phyloP scores from a whole-genome alignment of 2,888 invertebrate genomes.

The Oeneis ivallda region DNA sequence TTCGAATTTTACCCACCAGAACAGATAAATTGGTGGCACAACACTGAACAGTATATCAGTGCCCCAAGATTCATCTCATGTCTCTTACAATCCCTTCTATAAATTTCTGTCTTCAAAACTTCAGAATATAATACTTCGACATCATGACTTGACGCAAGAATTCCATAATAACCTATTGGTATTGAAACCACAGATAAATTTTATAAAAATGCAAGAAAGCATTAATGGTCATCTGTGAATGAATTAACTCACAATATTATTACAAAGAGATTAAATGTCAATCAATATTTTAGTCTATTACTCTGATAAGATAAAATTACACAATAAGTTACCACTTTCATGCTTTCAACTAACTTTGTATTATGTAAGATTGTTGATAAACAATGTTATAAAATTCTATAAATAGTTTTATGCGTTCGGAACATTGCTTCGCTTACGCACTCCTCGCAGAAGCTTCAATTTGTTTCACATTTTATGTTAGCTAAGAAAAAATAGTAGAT shows the following conservation, averaged over 20 bases:
- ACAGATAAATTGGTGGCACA: too few relatives aligned
- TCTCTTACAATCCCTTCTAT: too few relatives aligned
- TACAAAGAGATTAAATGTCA: constrained; percentile 7
- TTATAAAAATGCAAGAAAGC: constrained; percentile 5
- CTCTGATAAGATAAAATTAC: not conserved
- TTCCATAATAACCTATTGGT: too few relatives aligned
- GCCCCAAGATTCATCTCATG: too few relatives aligned
- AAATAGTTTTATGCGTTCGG: too few relatives aligned
- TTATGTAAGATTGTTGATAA: not conserved
- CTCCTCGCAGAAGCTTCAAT: too few relatives aligned
- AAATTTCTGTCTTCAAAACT: too few relatives aligned
- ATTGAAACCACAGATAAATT: constrained; percentile 13
- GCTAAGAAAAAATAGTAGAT: not conserved
- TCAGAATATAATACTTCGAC: too few relatives aligned
- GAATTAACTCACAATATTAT: constrained; percentile 26
- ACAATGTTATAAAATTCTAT: not conserved
- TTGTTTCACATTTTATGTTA: not conserved
- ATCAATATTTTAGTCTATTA: not conserved
- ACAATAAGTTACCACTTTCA: constrained; percentile 2
- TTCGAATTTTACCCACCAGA: too few relatives aligned
- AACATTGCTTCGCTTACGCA: too few relatives aligned
- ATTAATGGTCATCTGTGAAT: constrained; percentile 6
- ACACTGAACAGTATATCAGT: too few relatives aligned
- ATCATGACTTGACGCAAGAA: too few relatives aligned
- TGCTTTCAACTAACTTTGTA: not conserved